Base-by-base conservation (phyloP, 2,888 invertebrate genomes). In the Caenorhabditis afra region DNA sequence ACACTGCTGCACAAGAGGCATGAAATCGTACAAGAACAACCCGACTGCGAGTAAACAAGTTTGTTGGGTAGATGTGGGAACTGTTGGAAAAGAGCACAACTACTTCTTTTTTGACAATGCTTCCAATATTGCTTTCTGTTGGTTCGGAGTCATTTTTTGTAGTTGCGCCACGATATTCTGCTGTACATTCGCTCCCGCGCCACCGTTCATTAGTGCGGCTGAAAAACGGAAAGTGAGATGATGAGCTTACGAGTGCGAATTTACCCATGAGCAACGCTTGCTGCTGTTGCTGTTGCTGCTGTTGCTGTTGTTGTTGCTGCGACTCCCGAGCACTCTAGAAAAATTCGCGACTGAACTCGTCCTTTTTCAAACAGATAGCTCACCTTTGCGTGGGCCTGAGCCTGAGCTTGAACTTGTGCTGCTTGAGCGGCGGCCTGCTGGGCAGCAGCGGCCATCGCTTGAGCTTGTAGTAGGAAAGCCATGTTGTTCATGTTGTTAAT, bases 111-210 rank as follows among this genome's bases (percentile, higher is more conserved):
- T 39, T 49, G 29, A 50, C 29, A 77, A 1, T 7, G 62, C 37
- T 10, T 79, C 73, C 5, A 67, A 1, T 12, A 79, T 20, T 20
- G n/a, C n/a, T n/a, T 74, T 73, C 23, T 73, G 71, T 49, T 77
- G 77, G 16, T 44, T 35, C 1, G 55, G 59, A n/a, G 67, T 66
- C 44, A 73, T 23, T 35, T 64, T 45, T 45, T 37, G 45, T 12
- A 77, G 16, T 16, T 53, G 41, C 37, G 29, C 29, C 7, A 29
- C 29, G 4, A 29, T 29, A 7, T 29, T 35, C 20, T 62, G 49
- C 49, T 50, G 47, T 2, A 62, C 1, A 22, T 35, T 61, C 61
- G 20, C 49, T n/a, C 20, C 11, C 7, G 11, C 20, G 23, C 45
- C 45, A 18, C 59, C 16, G 22, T 29, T 16, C 12, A 23, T n/a